These are phyloP conservation scores for Troides oblongomaculatus DNA, from an alignment of 2,888 invertebrate genomes.

Conservation along the genomic window DNA sequence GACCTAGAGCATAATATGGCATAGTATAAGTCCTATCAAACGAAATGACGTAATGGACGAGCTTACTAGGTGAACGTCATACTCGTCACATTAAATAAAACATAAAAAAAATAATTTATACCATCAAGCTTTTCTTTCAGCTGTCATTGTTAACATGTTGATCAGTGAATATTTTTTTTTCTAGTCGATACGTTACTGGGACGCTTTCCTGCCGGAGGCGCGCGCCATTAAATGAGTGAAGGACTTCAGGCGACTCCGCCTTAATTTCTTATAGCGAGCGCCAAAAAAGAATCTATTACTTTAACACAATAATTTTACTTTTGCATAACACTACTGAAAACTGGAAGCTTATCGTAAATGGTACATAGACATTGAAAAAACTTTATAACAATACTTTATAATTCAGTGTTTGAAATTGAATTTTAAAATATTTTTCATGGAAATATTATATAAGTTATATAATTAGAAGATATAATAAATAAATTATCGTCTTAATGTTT, in stretches of 20 bases:
- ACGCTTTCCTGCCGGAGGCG: constrained; percentile 96
- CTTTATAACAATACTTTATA: no score
- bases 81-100: no score
- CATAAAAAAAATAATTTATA: no score
- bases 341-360: constrained; percentile 15
- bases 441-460: no score
- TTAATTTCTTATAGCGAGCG: constrained; percentile 34
- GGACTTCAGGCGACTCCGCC: constrained; percentile 41
- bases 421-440: no score
- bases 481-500: no score
- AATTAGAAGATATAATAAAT: no score
- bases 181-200: constrained; percentile 96
- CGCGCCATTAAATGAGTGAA: constrained; percentile 90
- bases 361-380: neutral
- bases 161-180: constrained; percentile 36
- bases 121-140: neutral
- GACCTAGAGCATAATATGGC: no score
- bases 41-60: no score
- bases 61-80: no score
- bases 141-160: neutral
- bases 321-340: constrained; percentile 16
- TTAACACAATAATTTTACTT: constrained; percentile 28
- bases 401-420: no score
- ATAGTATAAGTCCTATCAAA: no score
- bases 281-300: constrained; percentile 36